Evolutionary conservation across 2,797 vertebrate genomes (phyloP).

Genomic region (Heteromormyrus szaboi): DNA sequence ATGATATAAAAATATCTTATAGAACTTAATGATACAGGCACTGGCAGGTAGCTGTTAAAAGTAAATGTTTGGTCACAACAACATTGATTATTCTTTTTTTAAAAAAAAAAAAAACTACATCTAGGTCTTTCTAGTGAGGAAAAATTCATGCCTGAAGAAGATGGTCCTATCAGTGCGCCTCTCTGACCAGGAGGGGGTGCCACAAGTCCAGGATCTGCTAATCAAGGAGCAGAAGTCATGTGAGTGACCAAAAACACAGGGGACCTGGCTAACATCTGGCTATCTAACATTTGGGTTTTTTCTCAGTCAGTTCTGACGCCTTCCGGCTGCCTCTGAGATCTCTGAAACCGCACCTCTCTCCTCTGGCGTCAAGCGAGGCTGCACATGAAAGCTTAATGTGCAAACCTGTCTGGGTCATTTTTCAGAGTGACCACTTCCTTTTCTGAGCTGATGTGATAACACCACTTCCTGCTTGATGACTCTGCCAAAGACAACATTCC

Average conservation of each 20-base stretch:
- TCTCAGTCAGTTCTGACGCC: background rate
- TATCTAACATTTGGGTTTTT: background rate
- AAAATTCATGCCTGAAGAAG: constrained; percentile 52
- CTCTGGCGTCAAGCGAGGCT: constrained; percentile 17
- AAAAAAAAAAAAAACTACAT: background rate
- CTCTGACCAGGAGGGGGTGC: constrained; percentile 45
- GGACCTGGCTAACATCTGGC: background rate
- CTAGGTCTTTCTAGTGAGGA: constrained; percentile 68
- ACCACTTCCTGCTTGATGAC: constrained; percentile 7
- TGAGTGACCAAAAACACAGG: constrained; percentile 49
- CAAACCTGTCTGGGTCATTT: background rate
- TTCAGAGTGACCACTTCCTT: constrained; percentile 13
- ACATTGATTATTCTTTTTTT: background rate
- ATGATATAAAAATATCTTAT: background rate
- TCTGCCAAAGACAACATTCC: background rate
- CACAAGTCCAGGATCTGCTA: constrained; percentile 44
- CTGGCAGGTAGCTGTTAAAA: background rate
- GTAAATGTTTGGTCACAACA: background rate
- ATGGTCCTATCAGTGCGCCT: constrained; percentile 69
- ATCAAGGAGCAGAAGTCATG: constrained; percentile 81
- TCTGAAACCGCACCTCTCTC: background rate
- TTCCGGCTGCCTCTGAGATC: background rate
- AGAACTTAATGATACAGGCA: background rate
- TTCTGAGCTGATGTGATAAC: background rate
- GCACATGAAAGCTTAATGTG: background rate